These are phyloP conservation scores for Choristoneura rosaceana DNA, from an alignment of 2,888 invertebrate species.

Conservation along the genomic window DNA sequence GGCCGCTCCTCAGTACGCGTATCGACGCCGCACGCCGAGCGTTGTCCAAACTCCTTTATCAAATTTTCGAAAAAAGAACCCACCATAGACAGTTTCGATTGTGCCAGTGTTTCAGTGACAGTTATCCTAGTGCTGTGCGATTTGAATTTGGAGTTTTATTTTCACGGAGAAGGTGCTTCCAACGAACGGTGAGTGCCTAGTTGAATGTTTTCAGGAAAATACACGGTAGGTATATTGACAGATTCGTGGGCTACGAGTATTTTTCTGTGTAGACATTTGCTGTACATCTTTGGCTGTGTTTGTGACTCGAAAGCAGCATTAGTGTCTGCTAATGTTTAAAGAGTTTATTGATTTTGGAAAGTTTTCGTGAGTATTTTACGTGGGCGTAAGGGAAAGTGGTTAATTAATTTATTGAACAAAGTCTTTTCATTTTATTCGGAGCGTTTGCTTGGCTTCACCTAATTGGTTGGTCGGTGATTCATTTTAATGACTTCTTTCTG, in stretches of 20 bases:
- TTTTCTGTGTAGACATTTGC: conserved; percentile 38
- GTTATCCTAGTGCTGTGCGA: conserved; percentile 36
- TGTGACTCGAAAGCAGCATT: conserved; percentile 58
- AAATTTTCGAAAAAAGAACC: conserved; percentile 35
- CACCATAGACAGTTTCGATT: conserved; percentile 32
- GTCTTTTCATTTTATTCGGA: conserved; percentile 22
- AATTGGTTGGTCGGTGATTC: conserved; percentile 22
- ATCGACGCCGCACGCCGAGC: conserved; percentile 74
- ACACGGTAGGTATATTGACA: conserved; percentile 39
- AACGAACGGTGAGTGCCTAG: conserved; percentile 67
- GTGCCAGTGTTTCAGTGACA: conserved; percentile 48
- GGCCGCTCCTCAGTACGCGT: conserved; percentile 79
- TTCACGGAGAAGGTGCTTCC: conserved; percentile 58
- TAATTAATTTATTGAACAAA: conserved; percentile 43
- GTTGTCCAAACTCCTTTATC: conserved; percentile 49
- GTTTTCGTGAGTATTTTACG: conserved; percentile 52
- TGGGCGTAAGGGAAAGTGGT: conserved; percentile 41
- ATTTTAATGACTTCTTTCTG: conserved; percentile 10
- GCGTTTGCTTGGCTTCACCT: conserved; percentile 28
- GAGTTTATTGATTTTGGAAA: conserved; percentile 67
- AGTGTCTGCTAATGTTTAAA: conserved; percentile 61
- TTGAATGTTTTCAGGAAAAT: conserved; percentile 45
- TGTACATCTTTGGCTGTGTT: conserved; percentile 42
- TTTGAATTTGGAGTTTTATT: conserved; percentile 48
- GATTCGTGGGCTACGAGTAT: conserved; percentile 33